Base-by-base conservation (phyloP, 2,797 vertebrate species). In the Pseudopleuronectes americanus region DNA sequence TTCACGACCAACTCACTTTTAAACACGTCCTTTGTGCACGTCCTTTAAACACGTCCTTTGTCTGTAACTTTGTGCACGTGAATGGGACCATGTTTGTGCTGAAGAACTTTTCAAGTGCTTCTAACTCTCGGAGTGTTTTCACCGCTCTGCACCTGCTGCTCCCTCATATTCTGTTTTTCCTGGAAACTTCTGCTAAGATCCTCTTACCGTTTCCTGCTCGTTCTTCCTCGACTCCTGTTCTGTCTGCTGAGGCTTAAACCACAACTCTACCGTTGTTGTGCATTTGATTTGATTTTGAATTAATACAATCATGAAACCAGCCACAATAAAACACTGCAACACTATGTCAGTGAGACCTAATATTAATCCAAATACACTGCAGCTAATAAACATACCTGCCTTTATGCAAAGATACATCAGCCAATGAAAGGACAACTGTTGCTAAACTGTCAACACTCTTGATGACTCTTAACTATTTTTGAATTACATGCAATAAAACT, bases 91-190 rank as follows among this genome's bases (percentile, higher is more conserved):
- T 16, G 4, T 31, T 21, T 67, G 33, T 45, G 8, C 64, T 66
- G 24, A 70, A 67, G 45, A 45, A 22, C 28, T 49, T 47, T 67
- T 10, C 2, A 4, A 43, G 41, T 57, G n/a, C 64, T 57, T 70
- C 28, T 68, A 19, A 57, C 57, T 49, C 57, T 60, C 43, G 21
- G n/a, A 54, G n/a, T 70, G 65, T 74, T 74, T 71, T 49, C 12
- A 6, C 16, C 43, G 2, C 54, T 49, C 71, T 57, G 75, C 88
- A 91, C 85, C 85, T 93, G 83, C 71, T 63, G 56, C 56, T 57
- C 63, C 26, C 71, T 56, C 22, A 3, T n/a, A 17, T 19, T 58
- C 36, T 4, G 41, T 43, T 48, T 28, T 8, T 36, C 79, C 80
- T 71, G 54, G 62, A 81, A 79, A 71, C 47, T 7, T 24, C 67